Evolutionary conservation across 1,140 invertebrate species (phyloP).

Genomic region (Dendroctonus ponderosae): DNA sequence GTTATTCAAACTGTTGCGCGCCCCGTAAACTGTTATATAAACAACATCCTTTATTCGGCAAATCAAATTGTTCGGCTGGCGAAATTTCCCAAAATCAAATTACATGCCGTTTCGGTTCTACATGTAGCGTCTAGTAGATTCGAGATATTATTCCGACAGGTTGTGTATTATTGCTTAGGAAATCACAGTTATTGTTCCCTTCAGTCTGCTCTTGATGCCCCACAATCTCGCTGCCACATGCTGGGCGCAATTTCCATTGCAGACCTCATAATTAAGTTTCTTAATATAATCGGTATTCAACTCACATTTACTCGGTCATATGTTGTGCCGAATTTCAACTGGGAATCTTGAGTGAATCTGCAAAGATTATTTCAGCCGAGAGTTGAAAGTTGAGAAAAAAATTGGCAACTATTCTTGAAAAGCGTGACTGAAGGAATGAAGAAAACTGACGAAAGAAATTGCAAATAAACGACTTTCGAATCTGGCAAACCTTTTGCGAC

Average conservation of each 20-base stretch:
- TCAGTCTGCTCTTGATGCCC: slow-evolving; percentile 15
- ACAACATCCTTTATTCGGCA: slow-evolving; percentile 16
- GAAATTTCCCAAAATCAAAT: slow-evolving; percentile 16
- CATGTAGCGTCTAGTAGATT: slow-evolving; percentile 6
- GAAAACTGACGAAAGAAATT: too few relatives aligned
- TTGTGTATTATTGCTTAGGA: slow-evolving; percentile 19
- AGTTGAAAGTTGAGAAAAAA: too few relatives aligned
- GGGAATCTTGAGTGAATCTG: too few relatives aligned
- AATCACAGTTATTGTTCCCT: slow-evolving; percentile 29
- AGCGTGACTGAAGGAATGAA: too few relatives aligned
- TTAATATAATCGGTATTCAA: slow-evolving; percentile 11
- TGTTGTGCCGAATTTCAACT: not conserved
- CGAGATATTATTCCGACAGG: slow-evolving; percentile 19
- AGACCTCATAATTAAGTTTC: slow-evolving; percentile 27
- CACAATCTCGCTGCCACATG: slow-evolving; percentile 12
- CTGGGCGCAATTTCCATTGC: slow-evolving; percentile 16
- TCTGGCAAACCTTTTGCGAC: too few relatives aligned
- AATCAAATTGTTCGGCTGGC: slow-evolving; percentile 19
- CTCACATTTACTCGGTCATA: not conserved
- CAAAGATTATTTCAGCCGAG: too few relatives aligned
- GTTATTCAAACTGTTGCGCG: slow-evolving; percentile 1
- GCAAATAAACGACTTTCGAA: too few relatives aligned
- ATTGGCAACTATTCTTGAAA: too few relatives aligned
- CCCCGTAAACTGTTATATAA: slow-evolving; percentile 3
- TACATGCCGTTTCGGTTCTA: not conserved